Conservation (phyloP, 1,140 invertebrate species). For the Nephila pilipes region DNA sequence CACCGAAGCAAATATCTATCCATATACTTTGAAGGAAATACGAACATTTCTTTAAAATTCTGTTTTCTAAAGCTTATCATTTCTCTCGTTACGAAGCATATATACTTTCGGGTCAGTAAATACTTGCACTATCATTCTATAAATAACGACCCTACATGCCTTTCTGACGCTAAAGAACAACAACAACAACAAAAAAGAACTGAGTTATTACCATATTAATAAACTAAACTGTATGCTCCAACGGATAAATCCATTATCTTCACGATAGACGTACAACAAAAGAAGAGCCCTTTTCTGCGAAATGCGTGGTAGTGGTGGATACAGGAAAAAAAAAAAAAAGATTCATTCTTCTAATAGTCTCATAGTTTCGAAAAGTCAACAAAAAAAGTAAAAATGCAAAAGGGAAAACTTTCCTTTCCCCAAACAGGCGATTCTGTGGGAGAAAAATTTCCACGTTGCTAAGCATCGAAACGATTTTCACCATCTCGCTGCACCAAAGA, state of each 20-base stretch:
- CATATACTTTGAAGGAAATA: too few species aligned
- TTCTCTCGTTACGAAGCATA: neutral
- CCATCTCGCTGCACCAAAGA: constrained; percentile 12
- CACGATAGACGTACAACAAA: constrained; percentile 16
- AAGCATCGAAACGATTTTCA: constrained; percentile 17
- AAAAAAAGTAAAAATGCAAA: neutral
- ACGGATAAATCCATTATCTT: constrained; percentile 24
- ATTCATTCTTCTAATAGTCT: neutral
- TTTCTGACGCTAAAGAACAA: neutral
- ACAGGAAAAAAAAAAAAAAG: neutral
- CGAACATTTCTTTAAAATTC: too few species aligned
- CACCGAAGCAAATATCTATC: too few species aligned
- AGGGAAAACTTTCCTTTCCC: too few species aligned
- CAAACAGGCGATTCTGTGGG: neutral
- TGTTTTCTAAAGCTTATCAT: too few species aligned
- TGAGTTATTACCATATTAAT: constrained; percentile 38
- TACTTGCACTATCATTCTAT: neutral
- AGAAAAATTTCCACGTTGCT: constrained; percentile 44
- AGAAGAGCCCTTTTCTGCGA: neutral
- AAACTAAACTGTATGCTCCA: neutral
- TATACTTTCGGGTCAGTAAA: neutral
- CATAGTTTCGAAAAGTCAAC: constrained; percentile 18
- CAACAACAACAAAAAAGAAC: neutral
- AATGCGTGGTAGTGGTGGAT: neutral
- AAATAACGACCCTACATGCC: neutral